Evolutionary conservation across 2,113 vertebrate species (phyloP).

Genomic region (Cervus canadensis): DNA sequence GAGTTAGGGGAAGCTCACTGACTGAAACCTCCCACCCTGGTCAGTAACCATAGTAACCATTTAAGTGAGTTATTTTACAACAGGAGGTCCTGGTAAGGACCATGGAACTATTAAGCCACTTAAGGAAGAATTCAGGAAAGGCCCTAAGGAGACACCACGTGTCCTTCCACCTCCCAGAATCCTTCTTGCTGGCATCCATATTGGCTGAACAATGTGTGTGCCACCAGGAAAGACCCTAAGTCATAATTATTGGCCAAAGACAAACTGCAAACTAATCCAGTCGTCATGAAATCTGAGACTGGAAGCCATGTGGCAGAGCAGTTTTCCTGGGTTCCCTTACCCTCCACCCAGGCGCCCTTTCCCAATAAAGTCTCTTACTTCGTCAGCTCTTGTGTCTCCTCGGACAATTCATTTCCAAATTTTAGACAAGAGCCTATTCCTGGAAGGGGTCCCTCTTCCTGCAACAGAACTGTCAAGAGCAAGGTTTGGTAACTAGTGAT

Average conservation of each 20-base stretch:
- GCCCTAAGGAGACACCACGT: background rate
- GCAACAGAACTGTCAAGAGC: background rate
- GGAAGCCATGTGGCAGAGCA: background rate
- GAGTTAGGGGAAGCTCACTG: background rate
- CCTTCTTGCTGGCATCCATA: background rate
- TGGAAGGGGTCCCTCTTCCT: background rate
- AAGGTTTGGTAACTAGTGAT: background rate
- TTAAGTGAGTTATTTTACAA: background rate
- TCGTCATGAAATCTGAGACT: background rate
- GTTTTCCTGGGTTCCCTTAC: background rate
- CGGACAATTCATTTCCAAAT: background rate
- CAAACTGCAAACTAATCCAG: background rate
- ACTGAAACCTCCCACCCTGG: background rate
- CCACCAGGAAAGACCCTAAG: background rate
- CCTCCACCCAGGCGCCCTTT: background rate
- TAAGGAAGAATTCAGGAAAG: background rate
- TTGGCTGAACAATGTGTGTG: background rate
- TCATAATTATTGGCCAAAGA: background rate
- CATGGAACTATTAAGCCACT: background rate
- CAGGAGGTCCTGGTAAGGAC: background rate
- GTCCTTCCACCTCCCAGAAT: background rate
- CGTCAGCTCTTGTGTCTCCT: background rate
- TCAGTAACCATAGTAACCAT: background rate
- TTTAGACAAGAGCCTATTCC: background rate
- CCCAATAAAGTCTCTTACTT: background rate